Evolutionary conservation across 2,113 vertebrate genomes (phyloP).

Genomic region (Heptranchias perlo): DNA sequence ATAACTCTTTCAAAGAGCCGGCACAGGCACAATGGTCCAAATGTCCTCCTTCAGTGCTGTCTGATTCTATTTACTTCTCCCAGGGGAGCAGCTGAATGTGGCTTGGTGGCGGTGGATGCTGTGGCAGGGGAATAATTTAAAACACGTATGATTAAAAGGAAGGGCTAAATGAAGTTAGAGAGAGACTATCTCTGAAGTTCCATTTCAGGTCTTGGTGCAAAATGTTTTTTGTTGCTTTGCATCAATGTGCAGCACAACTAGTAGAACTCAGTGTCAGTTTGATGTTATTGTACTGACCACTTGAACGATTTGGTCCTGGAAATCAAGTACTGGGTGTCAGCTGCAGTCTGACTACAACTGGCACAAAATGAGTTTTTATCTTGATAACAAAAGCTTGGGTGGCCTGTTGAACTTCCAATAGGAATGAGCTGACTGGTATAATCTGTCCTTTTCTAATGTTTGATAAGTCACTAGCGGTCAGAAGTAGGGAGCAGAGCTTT

Average conservation of each 20-base stretch:
- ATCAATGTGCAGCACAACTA: too few relatives aligned
- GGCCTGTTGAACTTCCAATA: not conserved
- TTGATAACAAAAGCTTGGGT: not conserved
- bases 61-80: not conserved
- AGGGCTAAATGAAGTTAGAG: not conserved
- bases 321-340: not conserved
- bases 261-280: not conserved
- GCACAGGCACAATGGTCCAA: too few relatives aligned
- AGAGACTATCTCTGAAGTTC: not conserved
- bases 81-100: too few relatives aligned
- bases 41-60: too few relatives aligned
- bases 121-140: not conserved
- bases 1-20: too few relatives aligned
- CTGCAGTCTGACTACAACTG: not conserved
- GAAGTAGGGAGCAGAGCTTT: not conserved
- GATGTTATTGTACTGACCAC: not conserved
- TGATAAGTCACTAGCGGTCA: not conserved
- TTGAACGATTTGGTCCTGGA: not conserved
- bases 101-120: not conserved
- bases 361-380: not conserved
- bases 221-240: not conserved
- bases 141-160: not conserved
- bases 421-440: not conserved
- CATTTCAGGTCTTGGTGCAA: not conserved
- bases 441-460: not conserved